Conservation (phyloP, 2,888 invertebrate genomes). For the Drosophila suboccidentalis region DNA sequence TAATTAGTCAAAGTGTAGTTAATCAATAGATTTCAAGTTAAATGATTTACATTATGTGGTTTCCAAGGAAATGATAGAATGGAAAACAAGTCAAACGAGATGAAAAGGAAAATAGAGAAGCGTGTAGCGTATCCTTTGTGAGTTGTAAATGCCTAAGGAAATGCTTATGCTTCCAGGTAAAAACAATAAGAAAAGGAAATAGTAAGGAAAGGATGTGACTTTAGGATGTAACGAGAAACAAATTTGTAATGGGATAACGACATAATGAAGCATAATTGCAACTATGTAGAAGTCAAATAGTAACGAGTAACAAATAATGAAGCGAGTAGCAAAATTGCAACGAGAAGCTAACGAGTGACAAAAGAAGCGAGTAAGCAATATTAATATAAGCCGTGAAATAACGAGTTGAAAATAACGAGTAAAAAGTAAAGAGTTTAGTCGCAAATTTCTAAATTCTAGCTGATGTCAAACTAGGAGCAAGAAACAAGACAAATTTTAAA, state of each 20-base stretch:
- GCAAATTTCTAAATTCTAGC: not conserved
- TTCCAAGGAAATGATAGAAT: not conserved
- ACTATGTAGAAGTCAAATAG: not conserved
- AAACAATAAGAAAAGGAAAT: not conserved
- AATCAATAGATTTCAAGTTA: not conserved
- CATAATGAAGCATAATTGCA: not conserved
- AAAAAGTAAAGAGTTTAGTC: not conserved
- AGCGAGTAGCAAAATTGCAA: not conserved
- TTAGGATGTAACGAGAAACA: not conserved
- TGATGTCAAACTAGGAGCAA: not conserved
- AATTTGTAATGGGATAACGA: not conserved
- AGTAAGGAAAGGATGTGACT: not conserved
- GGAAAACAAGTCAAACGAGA: not conserved
- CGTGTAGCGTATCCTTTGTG: not conserved
- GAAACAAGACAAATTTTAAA: not conserved
- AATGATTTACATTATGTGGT: slow-evolving; percentile 1
- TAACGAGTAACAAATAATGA: not conserved
- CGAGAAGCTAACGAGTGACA: not conserved
- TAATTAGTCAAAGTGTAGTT: slow-evolving; percentile 7
- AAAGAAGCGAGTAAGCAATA: not conserved
- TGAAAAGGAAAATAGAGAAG: not conserved
- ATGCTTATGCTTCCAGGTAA: not conserved
- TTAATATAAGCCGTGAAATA: too few relatives aligned
- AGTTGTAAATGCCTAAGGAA: not conserved
- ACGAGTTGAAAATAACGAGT: not conserved